phyloP scores from a whole-genome alignment of 2,113 vertebrate species.

The Ammodytes dubius region DNA sequence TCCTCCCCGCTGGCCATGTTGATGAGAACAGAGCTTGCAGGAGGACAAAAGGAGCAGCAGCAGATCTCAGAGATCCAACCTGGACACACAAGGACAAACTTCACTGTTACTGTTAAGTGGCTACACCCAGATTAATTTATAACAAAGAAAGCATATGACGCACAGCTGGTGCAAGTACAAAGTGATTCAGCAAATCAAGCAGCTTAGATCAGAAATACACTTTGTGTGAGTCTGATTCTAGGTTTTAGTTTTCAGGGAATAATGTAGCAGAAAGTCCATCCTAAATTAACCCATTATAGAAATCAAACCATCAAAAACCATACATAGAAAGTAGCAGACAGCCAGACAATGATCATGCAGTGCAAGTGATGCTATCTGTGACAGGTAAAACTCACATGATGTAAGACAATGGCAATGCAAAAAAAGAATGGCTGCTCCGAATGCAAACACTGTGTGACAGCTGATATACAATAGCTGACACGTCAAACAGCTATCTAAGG shows the following conservation, averaged over 20 bases:
- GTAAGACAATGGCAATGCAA: slow-evolving; percentile 49
- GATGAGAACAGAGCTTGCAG: slow-evolving; percentile 54
- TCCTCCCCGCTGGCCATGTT: slow-evolving; percentile 98
- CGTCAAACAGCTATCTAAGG: background rate
- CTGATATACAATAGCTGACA: accelerated
- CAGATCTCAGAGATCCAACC: slow-evolving; percentile 66
- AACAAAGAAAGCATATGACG: slow-evolving; percentile 4
- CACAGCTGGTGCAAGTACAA: background rate
- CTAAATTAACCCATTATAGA: background rate
- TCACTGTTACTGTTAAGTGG: background rate
- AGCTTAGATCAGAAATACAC: background rate
- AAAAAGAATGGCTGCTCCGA: background rate
- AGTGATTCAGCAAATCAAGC: background rate
- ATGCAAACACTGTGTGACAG: background rate
- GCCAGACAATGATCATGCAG: slow-evolving; percentile 8
- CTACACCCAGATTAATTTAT: background rate
- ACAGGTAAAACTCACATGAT: slow-evolving; percentile 60
- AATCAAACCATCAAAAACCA: background rate
- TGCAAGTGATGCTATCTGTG: slow-evolving; percentile 23
- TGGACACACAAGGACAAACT: slow-evolving; percentile 41
- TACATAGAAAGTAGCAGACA: background rate
- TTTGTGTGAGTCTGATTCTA: background rate
- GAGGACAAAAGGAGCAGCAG: slow-evolving; percentile 45
- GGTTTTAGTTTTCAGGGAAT: background rate
- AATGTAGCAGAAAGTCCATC: background rate